Evolutionary conservation across 2,888 invertebrate species (phyloP).

Genomic region (Dimorphilus gyrociliatus): DNA sequence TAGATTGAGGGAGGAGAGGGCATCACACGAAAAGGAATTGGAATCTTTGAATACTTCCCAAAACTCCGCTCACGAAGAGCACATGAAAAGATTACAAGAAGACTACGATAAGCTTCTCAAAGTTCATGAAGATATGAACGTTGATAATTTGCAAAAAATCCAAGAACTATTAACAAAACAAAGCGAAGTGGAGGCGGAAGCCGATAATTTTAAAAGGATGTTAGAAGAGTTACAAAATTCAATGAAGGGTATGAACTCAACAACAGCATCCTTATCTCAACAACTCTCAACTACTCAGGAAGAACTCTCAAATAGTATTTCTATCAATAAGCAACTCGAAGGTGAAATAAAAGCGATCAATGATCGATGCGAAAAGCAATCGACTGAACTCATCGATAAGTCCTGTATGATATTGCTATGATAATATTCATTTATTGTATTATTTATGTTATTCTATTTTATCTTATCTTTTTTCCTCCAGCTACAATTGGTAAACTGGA

Average conservation of each 20-base stretch:
- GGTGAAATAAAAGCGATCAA: constrained; percentile 21
- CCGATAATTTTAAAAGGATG: constrained; percentile 16
- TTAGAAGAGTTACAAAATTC: constrained; percentile 12
- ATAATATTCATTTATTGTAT: not conserved
- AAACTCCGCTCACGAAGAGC: constrained; percentile 14
- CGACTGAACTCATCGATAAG: constrained; percentile 18
- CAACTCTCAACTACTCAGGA: constrained; percentile 18
- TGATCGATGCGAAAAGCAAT: constrained; percentile 23
- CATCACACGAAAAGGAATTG: constrained; percentile 33
- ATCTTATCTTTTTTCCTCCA: constrained; percentile 8
- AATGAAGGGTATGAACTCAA: constrained; percentile 15
- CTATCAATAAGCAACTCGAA: constrained; percentile 17
- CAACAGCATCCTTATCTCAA: constrained; percentile 13
- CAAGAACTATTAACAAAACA: constrained; percentile 24
- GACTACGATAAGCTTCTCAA: constrained; percentile 24
- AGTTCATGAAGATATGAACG: constrained; percentile 19
- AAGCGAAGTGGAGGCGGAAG: constrained; percentile 22
- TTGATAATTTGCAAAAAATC: constrained; percentile 19
- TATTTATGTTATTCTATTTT: not conserved
- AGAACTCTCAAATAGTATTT: constrained; percentile 13
- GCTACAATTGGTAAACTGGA: constrained; percentile 29
- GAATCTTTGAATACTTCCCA: constrained; percentile 19
- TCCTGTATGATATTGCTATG: not conserved
- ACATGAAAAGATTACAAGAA: constrained; percentile 14
- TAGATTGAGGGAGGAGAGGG: constrained; percentile 28